A percentile compares a stretch with the other conserved stretches of the same genome.
Evolutionary conservation across 2,113 vertebrate genomes (phyloP).

Genomic region (Rhegmatorhina hoffmannsi): DNA sequence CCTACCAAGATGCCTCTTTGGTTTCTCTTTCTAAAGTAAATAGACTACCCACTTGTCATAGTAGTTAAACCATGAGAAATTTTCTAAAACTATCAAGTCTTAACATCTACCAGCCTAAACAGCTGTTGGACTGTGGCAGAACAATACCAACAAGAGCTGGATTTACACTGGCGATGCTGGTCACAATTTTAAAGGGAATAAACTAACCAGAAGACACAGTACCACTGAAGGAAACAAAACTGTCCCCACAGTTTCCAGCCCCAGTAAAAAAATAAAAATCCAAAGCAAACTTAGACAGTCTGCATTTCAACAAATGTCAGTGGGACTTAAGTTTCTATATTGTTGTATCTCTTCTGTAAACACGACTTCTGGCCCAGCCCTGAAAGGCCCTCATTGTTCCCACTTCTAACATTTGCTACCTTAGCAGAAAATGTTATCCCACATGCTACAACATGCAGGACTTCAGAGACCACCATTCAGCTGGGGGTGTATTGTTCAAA

Average conservation of each 20-base stretch:
- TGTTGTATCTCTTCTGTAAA: constrained; percentile 50
- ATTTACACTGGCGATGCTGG: not conserved
- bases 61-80: not conserved
- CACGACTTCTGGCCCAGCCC: constrained; percentile 20
- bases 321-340: constrained; percentile 1
- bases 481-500: not conserved
- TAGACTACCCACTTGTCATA: not conserved
- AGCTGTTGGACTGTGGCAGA: not conserved
- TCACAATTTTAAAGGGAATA: not conserved
- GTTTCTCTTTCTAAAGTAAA: not conserved
- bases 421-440: constrained; percentile 41
- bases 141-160: not conserved
- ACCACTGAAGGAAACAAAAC: not conserved
- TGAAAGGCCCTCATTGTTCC: constrained; percentile 51
- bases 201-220: not conserved
- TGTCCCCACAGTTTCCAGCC: not conserved
- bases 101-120: not conserved
- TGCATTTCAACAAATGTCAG: constrained; percentile 17
- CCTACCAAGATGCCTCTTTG: not conserved
- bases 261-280: not conserved
- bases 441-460: not conserved
- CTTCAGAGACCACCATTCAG: not conserved
- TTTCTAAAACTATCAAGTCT: not conserved
- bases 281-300: constrained; percentile 12
- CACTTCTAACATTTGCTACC: constrained; percentile 18